Percentiles rank a stretch among this genome's conserved stretches.
phyloP scores from a whole-genome alignment of 2,113 vertebrate genomes.

The Eulemur rufifrons region DNA sequence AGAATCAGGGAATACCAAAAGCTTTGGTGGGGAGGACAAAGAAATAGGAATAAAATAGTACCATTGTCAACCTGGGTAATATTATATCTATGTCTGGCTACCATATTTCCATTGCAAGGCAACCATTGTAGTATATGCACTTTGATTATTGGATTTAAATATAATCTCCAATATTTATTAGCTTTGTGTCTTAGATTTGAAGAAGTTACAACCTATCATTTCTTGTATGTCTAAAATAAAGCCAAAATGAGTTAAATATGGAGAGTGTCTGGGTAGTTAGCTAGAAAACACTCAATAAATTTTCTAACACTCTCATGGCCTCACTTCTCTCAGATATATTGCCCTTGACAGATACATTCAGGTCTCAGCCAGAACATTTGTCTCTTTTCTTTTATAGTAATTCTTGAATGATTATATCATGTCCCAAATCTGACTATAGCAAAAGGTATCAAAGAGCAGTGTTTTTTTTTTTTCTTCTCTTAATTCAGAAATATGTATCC shows the following conservation, averaged over 20 bases:
- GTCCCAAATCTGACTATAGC: background rate
- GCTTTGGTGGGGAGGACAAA: background rate
- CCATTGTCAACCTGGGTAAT: background rate
- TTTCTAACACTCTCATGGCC: background rate
- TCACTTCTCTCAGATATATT: background rate
- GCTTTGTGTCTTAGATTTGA: background rate
- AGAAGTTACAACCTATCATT: background rate
- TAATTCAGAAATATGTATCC: background rate
- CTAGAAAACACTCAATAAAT: background rate
- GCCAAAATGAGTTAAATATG: background rate
- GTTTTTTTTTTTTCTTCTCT: background rate
- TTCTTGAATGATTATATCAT: background rate
- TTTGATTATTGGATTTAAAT: background rate
- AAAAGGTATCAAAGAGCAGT: background rate
- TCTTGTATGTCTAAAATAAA: background rate
- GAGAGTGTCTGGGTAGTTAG: accelerated
- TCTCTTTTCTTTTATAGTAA: background rate
- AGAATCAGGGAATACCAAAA: background rate
- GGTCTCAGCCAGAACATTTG: background rate
- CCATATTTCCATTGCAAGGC: background rate
- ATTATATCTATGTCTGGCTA: background rate
- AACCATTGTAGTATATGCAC: accelerated
- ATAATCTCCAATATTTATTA: background rate
- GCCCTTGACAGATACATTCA: background rate
- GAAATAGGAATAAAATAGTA: background rate